Evolutionary conservation across 1,140 invertebrate species (phyloP).

Genomic region (Chironomus striatipennis): DNA sequence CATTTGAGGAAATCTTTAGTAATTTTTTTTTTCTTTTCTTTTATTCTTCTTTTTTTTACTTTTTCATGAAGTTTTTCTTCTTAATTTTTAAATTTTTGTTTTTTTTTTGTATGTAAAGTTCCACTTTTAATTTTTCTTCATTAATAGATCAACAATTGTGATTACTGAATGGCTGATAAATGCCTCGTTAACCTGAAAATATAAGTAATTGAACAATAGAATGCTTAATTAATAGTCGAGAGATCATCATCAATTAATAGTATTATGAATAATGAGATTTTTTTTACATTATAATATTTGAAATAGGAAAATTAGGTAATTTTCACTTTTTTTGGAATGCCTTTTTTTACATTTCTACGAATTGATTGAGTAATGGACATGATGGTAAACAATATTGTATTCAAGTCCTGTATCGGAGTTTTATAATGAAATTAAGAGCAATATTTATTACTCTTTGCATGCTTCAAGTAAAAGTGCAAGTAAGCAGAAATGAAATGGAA

Average conservation of each 20-base stretch:
- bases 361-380: not conserved
- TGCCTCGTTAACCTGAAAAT: slow-evolving; percentile 12
- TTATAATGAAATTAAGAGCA: not conserved
- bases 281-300: not conserved
- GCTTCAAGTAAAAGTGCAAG: not conserved
- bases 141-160: slow-evolving; percentile 6
- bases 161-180: not conserved
- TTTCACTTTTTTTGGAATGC: not conserved
- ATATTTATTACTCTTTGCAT: no score
- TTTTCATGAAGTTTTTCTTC: no score
- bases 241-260: slow-evolving; percentile 9
- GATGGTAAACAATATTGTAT: no score
- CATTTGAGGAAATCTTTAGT: slow-evolving; percentile 17
- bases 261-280: slow-evolving; percentile 14
- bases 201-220: not conserved
- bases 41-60: not conserved
- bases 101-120: not conserved
- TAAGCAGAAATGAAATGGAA: not conserved
- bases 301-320: slow-evolving; percentile 15
- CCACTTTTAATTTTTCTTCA: slow-evolving; percentile 13
- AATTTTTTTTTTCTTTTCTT: not conserved
- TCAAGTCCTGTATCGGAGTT: not conserved
- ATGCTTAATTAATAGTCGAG: not conserved
- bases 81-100: not conserved
- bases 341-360: not conserved